Conservation (phyloP, 1,140 invertebrate species). For the Aphelinus certus region DNA sequence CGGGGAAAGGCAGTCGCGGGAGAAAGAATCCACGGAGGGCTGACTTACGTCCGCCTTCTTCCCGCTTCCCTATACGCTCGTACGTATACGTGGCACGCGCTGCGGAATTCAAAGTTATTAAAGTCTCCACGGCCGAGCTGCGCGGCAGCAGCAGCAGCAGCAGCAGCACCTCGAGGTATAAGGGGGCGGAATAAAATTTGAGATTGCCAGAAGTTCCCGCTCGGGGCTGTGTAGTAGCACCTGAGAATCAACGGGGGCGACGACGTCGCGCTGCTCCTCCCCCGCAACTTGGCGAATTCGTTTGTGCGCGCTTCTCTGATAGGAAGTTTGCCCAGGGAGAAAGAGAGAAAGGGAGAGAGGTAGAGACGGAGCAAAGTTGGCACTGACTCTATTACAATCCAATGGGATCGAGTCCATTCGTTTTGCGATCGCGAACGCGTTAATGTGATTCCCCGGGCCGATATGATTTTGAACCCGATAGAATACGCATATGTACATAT, state of each 20-base stretch:
- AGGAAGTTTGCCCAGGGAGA: neutral
- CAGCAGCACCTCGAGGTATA: too few relatives aligned
- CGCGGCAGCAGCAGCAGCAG: neutral
- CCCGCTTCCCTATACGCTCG: too few relatives aligned
- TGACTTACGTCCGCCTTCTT: too few relatives aligned
- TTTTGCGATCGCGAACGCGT: slow-evolving; percentile 11
- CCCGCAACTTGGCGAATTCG: neutral
- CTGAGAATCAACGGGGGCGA: slow-evolving; percentile 1
- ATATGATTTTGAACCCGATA: slow-evolving; percentile 9
- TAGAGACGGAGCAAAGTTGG: neutral
- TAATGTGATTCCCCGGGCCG: slow-evolving; percentile 22
- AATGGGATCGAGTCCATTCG: slow-evolving; percentile 16
- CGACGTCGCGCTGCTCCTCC: neutral
- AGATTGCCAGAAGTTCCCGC: slow-evolving; percentile 17
- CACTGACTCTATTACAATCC: neutral
- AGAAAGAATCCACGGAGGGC: neutral
- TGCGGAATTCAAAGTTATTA: slow-evolving; percentile 6
- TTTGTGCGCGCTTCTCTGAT: neutral
- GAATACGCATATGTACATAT: too few relatives aligned
- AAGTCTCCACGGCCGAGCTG: neutral
- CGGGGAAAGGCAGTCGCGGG: neutral
- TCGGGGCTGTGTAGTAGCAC: neutral
- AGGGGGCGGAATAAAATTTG: slow-evolving; percentile 3
- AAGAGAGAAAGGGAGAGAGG: too few relatives aligned
- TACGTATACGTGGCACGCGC: too few relatives aligned